Conservation (phyloP, 2,113 vertebrate species). For the Porphyrio hochstetteri region DNA sequence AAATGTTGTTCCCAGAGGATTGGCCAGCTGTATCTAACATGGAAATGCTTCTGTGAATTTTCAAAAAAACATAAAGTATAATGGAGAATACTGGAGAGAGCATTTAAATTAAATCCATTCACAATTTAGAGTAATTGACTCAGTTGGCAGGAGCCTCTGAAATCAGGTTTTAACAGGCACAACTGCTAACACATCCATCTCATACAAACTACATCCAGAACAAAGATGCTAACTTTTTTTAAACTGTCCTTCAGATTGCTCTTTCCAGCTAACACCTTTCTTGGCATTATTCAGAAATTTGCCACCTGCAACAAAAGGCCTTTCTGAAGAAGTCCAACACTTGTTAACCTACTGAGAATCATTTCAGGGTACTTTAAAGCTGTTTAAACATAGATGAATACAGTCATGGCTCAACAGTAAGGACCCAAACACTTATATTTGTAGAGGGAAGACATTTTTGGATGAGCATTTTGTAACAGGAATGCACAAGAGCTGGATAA, state of each 20-base stretch:
- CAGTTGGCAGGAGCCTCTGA: slow-evolving; percentile 4
- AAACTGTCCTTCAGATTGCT: background rate
- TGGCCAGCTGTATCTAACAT: slow-evolving; percentile 39
- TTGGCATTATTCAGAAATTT: background rate
- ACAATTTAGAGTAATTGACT: slow-evolving; percentile 36
- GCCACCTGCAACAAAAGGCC: background rate
- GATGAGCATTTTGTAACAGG: background rate
- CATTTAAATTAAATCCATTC: slow-evolving; percentile 31
- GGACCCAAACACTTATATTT: background rate
- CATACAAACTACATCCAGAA: background rate
- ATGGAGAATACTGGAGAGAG: slow-evolving; percentile 23
- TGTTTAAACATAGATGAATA: background rate
- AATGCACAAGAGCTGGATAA: background rate
- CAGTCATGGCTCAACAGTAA: background rate
- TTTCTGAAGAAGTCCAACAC: background rate
- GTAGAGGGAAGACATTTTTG: background rate
- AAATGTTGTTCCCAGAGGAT: slow-evolving; percentile 19
- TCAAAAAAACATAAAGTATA: slow-evolving; percentile 4
- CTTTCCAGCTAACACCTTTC: background rate
- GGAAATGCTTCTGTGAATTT: slow-evolving; percentile 27
- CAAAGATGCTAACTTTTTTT: background rate
- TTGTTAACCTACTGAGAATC: background rate
- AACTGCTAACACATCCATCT: slow-evolving; percentile 1
- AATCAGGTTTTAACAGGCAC: background rate
- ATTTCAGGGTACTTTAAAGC: background rate